Conservation (phyloP, 2,113 vertebrate genomes). For the Oriolus oriolus region DNA sequence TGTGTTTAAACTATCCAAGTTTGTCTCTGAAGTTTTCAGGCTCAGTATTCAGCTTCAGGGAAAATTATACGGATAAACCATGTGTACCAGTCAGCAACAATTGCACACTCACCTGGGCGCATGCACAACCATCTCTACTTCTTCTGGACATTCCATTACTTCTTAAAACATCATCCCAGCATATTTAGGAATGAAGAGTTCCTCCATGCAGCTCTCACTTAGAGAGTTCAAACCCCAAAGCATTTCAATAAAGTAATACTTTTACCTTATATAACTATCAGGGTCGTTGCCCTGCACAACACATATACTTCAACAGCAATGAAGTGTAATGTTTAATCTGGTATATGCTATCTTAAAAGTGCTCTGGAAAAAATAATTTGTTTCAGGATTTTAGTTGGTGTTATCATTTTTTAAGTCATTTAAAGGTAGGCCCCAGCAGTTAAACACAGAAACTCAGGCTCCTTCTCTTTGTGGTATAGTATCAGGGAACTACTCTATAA, state of each 20-base stretch:
- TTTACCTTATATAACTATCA: background rate
- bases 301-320: fast-evolving
- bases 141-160: background rate
- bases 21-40: background rate
- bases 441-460: fast-evolving
- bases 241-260: background rate
- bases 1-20: background rate
- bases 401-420: background rate
- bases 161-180: background rate
- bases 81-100: background rate
- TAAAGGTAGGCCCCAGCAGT: background rate
- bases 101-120: fast-evolving
- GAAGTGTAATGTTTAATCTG: background rate
- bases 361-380: background rate
- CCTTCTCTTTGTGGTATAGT: fast-evolving
- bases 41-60: background rate
- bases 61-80: background rate
- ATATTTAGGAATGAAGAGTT: background rate
- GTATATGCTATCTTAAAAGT: background rate
- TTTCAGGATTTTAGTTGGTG: background rate
- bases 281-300: fast-evolving
- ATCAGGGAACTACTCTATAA: fast-evolving
- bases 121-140: fast-evolving
- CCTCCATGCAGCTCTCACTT: background rate
- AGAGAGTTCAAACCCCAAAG: fast-evolving